Base-by-base conservation (phyloP, 2,113 vertebrate species). In the Meleagris gallopavo region DNA sequence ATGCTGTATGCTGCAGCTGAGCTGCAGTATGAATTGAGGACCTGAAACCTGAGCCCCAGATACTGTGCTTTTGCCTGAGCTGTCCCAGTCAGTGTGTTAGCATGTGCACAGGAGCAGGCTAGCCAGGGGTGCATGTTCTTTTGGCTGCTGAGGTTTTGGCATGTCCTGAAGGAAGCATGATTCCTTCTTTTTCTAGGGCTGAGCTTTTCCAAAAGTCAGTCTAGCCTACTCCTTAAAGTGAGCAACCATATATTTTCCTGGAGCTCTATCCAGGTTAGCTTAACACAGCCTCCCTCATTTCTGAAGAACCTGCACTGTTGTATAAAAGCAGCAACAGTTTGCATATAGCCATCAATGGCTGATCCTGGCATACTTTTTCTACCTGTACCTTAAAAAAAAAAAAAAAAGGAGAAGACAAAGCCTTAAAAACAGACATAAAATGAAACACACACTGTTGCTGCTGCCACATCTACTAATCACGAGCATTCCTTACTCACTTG, bases 261-360 rank as follows among this genome's bases (percentile, higher is more conserved):
- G 60, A 45, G 18, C 79, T 77, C 24, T 6, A 0, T 78, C 18
- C 2, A 1, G 20, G 41, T 61, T 22, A 20, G 34, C 3, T 50
- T 48, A 36, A 57, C 52, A 57, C 25, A 58, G 43, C 22, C 10
- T 30, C 38, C 50, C 66, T 67, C 52, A 40, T 2, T 22, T 60
- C 55, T 4, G 6, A 57, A 65, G 32, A n/a, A 32, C 38, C 25
- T 3, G 12, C 17, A 16, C 1, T 0, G 41, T 1, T 64, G 3
- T 17, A 22, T 10, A 11, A 48, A 12, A 69, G 32, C 46, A 25
- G 46, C 50, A 38, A 13, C 19, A 1, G 17, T 4, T 48, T 8
- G 13, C 32, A 32, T 0, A 0, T 30, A 18, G 58, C 30, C 46
- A 29, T 1, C 61, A 15, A 21, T 2, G 5, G 30, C 34, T 15